phyloP scores from a whole-genome alignment of 2,888 invertebrate species.

The Lasius platythorax region DNA sequence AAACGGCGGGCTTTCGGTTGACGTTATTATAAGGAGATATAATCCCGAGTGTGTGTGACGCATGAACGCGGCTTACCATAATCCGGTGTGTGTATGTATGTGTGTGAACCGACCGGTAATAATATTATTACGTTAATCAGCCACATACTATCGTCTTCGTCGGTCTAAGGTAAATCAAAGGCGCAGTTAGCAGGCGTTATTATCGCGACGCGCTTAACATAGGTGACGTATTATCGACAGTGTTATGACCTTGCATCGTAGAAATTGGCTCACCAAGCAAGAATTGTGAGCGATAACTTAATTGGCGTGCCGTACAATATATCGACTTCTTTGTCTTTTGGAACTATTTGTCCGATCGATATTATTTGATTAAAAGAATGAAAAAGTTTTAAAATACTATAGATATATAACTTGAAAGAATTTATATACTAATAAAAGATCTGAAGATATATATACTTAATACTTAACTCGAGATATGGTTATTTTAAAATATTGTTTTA shows the following conservation, averaged over 20 bases:
- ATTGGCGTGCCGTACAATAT: neutral
- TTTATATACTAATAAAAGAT: neutral
- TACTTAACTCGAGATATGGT: neutral
- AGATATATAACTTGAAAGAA: neutral
- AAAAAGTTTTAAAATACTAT: neutral
- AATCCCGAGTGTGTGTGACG: constrained; percentile 48
- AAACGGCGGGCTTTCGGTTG: constrained; percentile 30
- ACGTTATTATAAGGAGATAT: constrained; percentile 53
- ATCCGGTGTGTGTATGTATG: constrained; percentile 10
- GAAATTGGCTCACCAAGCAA: constrained; percentile 42
- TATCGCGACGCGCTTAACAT: constrained; percentile 38
- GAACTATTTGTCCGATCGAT: neutral
- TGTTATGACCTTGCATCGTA: constrained; percentile 45
- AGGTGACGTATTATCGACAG: constrained; percentile 51
- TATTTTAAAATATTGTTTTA: neutral
- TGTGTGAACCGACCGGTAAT: constrained; percentile 21
- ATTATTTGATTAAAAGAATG: neutral
- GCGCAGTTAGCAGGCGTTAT: constrained; percentile 39
- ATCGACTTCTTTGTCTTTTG: constrained; percentile 13
- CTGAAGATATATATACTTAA: neutral
- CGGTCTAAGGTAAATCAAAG: constrained; percentile 34
- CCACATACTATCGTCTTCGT: constrained; percentile 28
- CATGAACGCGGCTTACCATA: constrained; percentile 51
- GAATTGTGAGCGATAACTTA: constrained; percentile 38
- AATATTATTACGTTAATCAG: constrained; percentile 50